Evolutionary conservation across 2,113 vertebrate species (phyloP).

Genomic region (Scortum barcoo): DNA sequence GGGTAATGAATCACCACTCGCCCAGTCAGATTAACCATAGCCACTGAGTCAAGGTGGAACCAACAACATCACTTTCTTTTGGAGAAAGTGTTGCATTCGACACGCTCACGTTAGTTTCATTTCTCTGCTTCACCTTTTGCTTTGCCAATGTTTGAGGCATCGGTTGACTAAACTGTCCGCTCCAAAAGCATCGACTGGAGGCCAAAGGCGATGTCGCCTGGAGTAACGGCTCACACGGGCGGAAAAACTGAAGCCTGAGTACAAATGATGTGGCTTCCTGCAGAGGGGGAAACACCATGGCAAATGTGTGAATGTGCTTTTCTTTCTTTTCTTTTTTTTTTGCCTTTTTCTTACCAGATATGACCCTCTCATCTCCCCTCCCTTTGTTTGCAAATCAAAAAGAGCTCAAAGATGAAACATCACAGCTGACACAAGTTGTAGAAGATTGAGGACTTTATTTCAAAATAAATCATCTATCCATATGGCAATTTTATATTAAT

Average conservation of each 20-base stretch:
- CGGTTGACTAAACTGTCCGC: conserved; percentile 27
- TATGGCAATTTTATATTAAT: conserved; percentile 35
- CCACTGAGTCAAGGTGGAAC: conserved; percentile 12
- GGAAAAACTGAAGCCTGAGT: conserved; percentile 60
- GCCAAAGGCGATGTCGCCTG: conserved; percentile 33
- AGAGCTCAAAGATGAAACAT: conserved; percentile 12
- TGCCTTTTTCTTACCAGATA: conserved; percentile 29
- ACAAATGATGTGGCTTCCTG: conserved; percentile 79
- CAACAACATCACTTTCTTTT: conserved; percentile 3
- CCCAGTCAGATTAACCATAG: background rate
- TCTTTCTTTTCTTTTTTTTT: background rate
- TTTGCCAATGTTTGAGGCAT: background rate
- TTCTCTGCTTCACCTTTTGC: conserved; percentile 31
- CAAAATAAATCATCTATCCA: conserved; percentile 37
- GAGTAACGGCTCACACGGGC: conserved; percentile 55
- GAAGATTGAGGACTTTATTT: conserved; percentile 46
- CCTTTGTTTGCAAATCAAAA: conserved; percentile 26
- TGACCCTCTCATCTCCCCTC: conserved; percentile 26
- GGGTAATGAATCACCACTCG: background rate
- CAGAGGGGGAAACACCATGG: conserved; percentile 72
- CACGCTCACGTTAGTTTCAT: conserved; percentile 31
- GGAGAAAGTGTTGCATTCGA: conserved; percentile 13
- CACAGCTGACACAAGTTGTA: conserved; percentile 9
- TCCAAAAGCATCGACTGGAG: conserved; percentile 23
- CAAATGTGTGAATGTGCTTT: conserved; percentile 60